These are phyloP conservation scores for Melieria picta DNA, from an alignment of 2,888 invertebrate species.

Conservation along the genomic window DNA sequence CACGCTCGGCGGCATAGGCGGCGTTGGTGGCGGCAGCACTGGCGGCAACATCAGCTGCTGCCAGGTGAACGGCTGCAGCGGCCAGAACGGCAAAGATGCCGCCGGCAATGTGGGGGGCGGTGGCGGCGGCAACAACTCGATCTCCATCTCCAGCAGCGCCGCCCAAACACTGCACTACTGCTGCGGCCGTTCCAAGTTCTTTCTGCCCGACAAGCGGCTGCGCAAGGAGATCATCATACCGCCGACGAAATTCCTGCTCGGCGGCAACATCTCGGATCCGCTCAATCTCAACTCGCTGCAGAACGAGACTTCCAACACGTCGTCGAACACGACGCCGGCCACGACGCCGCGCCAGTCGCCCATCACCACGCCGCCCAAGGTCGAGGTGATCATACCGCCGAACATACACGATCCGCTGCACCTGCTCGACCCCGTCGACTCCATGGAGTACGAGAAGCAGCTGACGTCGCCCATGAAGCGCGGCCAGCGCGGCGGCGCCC, in stretches of 20 bases:
- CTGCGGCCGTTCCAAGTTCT: conserved; percentile 73
- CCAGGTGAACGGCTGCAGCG: conserved; percentile 53
- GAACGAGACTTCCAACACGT: conserved; percentile 76
- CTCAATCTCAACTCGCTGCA: conserved; percentile 91
- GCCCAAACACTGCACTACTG: conserved; percentile 56
- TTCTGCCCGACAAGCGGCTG: conserved; percentile 77
- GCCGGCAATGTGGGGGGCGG: conserved; percentile 40
- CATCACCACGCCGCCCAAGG: conserved; percentile 70
- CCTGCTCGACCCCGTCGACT: conserved; percentile 81
- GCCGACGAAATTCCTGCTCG: conserved; percentile 89
- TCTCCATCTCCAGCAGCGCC: conserved; percentile 30
- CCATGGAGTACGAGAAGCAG: conserved; percentile 84
- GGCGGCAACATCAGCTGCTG: conserved; percentile 50
- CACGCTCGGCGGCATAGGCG: conserved; percentile 41
- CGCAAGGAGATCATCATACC: conserved; percentile 82
- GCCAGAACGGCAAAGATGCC: conserved; percentile 35
- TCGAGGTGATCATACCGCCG: conserved; percentile 92
- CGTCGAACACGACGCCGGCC: conserved; percentile 82
- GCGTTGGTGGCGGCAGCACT: no score
- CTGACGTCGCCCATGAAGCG: conserved; percentile 77
- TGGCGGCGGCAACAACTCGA: conserved; percentile 46
- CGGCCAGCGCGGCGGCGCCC: conserved; percentile 43
- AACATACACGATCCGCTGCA: conserved; percentile 93
- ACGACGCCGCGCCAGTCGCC: conserved; percentile 84
- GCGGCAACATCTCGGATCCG: conserved; percentile 95